These are phyloP conservation scores for Dynastes tityus DNA, from an alignment of 2,888 invertebrate genomes.

Conservation along the genomic window DNA sequence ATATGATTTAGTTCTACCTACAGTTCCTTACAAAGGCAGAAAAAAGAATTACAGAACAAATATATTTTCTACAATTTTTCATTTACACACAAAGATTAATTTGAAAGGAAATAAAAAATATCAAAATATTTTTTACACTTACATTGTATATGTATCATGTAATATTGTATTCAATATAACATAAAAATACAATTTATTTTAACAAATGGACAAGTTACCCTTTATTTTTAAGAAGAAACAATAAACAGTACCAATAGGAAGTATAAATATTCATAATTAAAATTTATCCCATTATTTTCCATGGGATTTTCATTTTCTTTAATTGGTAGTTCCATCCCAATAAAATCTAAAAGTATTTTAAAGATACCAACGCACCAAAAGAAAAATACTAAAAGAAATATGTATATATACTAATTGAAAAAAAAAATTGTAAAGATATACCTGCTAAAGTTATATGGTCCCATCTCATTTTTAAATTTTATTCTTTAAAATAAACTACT, in stretches of 20 bases:
- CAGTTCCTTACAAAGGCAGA: conserved; percentile 7
- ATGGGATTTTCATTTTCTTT: background rate
- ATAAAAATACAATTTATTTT: background rate
- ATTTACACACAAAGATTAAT: background rate
- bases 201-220: background rate
- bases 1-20: background rate
- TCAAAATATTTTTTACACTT: background rate
- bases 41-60: background rate
- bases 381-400: conserved; percentile 10
- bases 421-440: background rate
- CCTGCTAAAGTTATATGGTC: background rate
- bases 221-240: background rate
- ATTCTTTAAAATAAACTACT: background rate
- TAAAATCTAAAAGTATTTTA: background rate
- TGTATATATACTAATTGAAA: background rate
- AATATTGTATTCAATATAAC: background rate
- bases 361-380: conserved; percentile 11
- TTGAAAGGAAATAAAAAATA: background rate
- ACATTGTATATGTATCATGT: background rate
- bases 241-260: background rate
- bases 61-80: background rate
- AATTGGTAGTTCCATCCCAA: conserved; percentile 7
- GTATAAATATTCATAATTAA: conserved; percentile 5
- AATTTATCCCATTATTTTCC: background rate
- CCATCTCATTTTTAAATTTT: background rate